Conservation (phyloP, 2,888 invertebrate genomes). For the Odontomyia ornata region DNA sequence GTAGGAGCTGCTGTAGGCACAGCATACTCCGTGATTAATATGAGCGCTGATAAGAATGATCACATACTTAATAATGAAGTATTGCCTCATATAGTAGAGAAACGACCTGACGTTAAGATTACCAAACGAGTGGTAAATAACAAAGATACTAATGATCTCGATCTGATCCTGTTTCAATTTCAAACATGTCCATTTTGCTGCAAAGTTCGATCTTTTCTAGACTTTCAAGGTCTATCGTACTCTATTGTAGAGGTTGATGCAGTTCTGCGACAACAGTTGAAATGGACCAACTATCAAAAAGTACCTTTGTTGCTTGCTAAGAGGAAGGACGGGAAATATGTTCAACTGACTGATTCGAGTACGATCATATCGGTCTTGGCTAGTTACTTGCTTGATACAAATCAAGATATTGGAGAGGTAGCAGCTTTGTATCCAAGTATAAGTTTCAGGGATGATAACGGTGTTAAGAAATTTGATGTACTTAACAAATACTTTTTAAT, state of each 20-base stretch:
- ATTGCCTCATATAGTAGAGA: constrained; percentile 55
- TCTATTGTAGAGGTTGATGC: constrained; percentile 98
- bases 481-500: constrained; percentile 90
- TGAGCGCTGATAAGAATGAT: neutral
- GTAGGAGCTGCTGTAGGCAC: neutral
- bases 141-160: constrained; percentile 73
- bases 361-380: constrained; percentile 90
- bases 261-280: constrained; percentile 87
- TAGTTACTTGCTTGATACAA: constrained; percentile 74
- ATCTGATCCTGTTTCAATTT: constrained; percentile 93
- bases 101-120: constrained; percentile 66
- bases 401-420: constrained; percentile 72
- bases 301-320: constrained; percentile 89
- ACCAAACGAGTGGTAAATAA: constrained; percentile 73
- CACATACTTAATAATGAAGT: neutral
- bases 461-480: constrained; percentile 76
- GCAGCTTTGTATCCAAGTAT: constrained; percentile 80
- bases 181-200: constrained; percentile 98
- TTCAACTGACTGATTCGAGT: constrained; percentile 92
- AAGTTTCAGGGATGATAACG: constrained; percentile 72
- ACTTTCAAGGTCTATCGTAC: constrained; percentile 92
- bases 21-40: neutral
- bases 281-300: constrained; percentile 94
- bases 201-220: constrained; percentile 86
- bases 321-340: constrained; percentile 73